Conservation (phyloP, 2,888 invertebrate species). For the Stictocephala bisonia region DNA sequence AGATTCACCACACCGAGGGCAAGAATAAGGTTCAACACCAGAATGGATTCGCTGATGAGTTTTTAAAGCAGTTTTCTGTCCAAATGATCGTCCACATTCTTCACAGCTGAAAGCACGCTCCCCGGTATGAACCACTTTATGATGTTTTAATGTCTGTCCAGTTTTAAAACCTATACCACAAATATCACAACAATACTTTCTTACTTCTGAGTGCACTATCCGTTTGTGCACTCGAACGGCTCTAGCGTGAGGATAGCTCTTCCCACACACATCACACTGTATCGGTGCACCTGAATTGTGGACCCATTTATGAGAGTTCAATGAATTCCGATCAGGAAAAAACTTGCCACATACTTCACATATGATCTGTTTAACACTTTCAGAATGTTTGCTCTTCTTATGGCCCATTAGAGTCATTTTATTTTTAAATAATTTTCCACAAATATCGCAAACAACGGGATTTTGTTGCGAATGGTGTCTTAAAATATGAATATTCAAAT, state of each 20-base stretch:
- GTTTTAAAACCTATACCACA: slow-evolving; percentile 44
- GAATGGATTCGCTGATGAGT: slow-evolving; percentile 39
- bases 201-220: slow-evolving; percentile 40
- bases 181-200: slow-evolving; percentile 42
- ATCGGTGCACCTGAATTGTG: slow-evolving; percentile 24
- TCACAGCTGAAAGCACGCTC: slow-evolving; percentile 43
- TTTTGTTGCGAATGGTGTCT: slow-evolving; percentile 41
- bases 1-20: slow-evolving; percentile 44
- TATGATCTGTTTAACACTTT: slow-evolving; percentile 36
- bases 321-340: slow-evolving; percentile 37
- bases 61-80: slow-evolving; percentile 43
- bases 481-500: slow-evolving; percentile 40
- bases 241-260: slow-evolving; percentile 41
- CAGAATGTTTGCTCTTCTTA: slow-evolving; percentile 42
- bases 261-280: slow-evolving; percentile 41
- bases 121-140: slow-evolving; percentile 42
- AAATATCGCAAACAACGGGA: slow-evolving; percentile 36
- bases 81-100: slow-evolving; percentile 42
- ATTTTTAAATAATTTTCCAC: slow-evolving; percentile 41
- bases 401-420: slow-evolving; percentile 43
- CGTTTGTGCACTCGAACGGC: slow-evolving; percentile 42
- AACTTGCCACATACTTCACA: slow-evolving; percentile 45
- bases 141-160: slow-evolving; percentile 40
- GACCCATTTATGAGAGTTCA: slow-evolving; percentile 43
- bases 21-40: slow-evolving; percentile 43